Conservation (phyloP, 1,140 invertebrate genomes). For the Aphelinus atriplicis region DNA sequence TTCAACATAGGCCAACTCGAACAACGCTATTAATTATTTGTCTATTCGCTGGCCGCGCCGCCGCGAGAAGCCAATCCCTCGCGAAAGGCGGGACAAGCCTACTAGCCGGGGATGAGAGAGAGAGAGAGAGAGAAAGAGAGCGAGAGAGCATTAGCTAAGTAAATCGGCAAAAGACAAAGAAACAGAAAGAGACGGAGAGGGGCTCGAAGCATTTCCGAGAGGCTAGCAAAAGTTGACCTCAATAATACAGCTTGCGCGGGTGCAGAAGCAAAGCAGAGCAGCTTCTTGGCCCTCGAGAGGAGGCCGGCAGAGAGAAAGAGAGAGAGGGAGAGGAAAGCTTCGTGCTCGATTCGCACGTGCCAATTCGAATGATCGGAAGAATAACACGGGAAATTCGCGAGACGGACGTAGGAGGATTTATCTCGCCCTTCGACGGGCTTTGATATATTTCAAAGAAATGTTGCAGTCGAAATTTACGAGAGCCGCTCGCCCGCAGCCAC, state of each 20-base stretch:
- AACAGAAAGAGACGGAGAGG: neutral
- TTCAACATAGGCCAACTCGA: no score
- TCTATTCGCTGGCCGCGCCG: no score
- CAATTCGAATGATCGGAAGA: slow-evolving; percentile 12
- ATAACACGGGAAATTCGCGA: neutral
- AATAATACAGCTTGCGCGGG: slow-evolving; percentile 40
- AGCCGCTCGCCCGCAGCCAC: neutral
- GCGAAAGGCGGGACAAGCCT: no score
- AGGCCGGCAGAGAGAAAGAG: neutral
- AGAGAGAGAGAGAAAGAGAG: neutral
- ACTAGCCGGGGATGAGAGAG: neutral
- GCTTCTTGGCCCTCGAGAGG: neutral
- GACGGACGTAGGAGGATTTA: no score
- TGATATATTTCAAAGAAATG: neutral
- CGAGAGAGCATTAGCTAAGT: neutral
- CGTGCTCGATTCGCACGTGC: slow-evolving; percentile 18
- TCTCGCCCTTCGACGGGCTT: neutral
- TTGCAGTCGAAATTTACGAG: neutral
- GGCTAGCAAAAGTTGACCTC: slow-evolving; percentile 46
- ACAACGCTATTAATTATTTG: no score
- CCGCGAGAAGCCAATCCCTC: no score
- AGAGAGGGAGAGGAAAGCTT: neutral
- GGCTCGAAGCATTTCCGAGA: slow-evolving; percentile 36
- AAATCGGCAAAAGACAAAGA: neutral
- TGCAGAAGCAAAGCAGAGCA: slow-evolving; percentile 16